These are phyloP conservation scores for Nematostella vectensis DNA, from an alignment of 92 coral and sea anemone genomes.

Conservation along the genomic window DNA sequence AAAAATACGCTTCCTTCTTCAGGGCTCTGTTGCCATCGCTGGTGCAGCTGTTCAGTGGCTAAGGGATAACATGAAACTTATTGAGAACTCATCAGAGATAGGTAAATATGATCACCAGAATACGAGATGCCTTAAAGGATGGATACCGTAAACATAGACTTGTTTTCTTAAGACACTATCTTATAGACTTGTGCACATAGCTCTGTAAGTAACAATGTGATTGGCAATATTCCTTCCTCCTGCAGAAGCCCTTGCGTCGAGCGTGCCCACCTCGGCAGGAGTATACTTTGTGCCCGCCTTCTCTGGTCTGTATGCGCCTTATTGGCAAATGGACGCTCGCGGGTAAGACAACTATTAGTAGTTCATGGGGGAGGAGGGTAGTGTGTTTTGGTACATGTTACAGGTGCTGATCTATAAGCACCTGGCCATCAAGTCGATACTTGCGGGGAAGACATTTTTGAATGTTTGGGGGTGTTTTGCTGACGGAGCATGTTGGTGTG, in stretches of 20 bases:
- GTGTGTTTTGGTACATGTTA: no score
- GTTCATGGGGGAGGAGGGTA: no score
- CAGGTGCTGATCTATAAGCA: no score
- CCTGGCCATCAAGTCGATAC: no score
- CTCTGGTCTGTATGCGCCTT: constrained; percentile 97
- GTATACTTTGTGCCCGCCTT: constrained; percentile 97
- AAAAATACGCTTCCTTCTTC: neutral
- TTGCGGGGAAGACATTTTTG: no score
- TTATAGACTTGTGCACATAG: no score
- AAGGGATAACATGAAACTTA: constrained; percentile 78
- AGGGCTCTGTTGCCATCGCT: constrained; percentile 99
- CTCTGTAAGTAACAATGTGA: neutral
- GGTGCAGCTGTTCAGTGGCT: constrained; percentile 98
- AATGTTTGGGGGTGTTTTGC: no score
- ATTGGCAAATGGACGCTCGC: constrained; percentile 99
- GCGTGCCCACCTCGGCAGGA: constrained; percentile 79
- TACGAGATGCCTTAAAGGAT: no score
- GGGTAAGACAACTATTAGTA: constrained; percentile 75
- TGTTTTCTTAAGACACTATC: no score
- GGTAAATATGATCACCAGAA: constrained; percentile 45
- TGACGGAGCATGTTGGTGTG: no score
- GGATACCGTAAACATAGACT: no score
- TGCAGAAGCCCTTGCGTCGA: constrained; percentile 70
- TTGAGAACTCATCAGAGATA: constrained; percentile 73
- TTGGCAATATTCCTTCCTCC: neutral